Evolutionary conservation across 2,888 invertebrate species (phyloP).

Genomic region (Dasypogon diadema): DNA sequence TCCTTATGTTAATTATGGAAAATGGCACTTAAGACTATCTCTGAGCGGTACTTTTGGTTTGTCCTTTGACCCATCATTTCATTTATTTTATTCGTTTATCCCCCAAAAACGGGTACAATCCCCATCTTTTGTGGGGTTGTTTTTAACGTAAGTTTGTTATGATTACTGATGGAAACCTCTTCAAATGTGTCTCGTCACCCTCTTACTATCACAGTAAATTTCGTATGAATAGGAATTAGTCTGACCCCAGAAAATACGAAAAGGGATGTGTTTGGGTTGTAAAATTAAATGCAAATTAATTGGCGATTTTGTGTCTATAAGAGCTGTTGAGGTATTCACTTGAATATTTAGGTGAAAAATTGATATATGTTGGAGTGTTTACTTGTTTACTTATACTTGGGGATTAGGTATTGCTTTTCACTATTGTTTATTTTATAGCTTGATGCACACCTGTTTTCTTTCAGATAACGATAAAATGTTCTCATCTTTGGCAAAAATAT

Average conservation of each 20-base stretch:
- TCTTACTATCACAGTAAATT: background rate
- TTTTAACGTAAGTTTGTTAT: slow-evolving; percentile 33
- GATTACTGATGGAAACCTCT: slow-evolving; percentile 39
- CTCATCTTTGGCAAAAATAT: too few relatives aligned
- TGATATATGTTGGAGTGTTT: too few relatives aligned
- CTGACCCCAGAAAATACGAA: background rate
- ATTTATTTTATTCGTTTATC: too few relatives aligned
- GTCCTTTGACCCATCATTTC: slow-evolving; percentile 9
- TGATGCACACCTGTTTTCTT: too few relatives aligned
- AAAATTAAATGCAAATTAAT: slow-evolving; percentile 42
- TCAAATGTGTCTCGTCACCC: slow-evolving; percentile 19
- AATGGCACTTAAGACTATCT: slow-evolving; percentile 19
- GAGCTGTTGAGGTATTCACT: slow-evolving; percentile 21
- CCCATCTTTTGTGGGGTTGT: background rate
- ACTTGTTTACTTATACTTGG: too few relatives aligned
- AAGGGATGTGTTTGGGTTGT: background rate
- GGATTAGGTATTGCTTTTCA: too few relatives aligned
- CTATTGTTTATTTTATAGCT: too few relatives aligned
- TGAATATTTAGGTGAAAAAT: too few relatives aligned
- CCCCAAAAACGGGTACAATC: slow-evolving; percentile 7
- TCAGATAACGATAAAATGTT: too few relatives aligned
- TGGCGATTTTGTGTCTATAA: slow-evolving; percentile 22
- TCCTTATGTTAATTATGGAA: slow-evolving; percentile 43
- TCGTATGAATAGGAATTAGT: slow-evolving; percentile 30
- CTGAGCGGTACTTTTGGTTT: slow-evolving; percentile 21